Conservation (phyloP, 2,113 vertebrate genomes). For the Campylorhamphus procurvoides region DNA sequence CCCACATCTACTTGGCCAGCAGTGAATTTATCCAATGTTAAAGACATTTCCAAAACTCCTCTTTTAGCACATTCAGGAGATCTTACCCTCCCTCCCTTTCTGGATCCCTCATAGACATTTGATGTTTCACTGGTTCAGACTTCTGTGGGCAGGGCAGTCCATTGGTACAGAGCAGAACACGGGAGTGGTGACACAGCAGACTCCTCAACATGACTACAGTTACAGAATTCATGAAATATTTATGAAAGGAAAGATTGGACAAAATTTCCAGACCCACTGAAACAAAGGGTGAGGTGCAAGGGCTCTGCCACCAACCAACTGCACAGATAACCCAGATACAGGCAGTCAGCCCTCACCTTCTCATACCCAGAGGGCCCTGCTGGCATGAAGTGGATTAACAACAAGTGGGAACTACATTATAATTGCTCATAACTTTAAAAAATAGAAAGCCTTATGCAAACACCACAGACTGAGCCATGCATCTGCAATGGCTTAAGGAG, state of each 20-base stretch:
- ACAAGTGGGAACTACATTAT: not conserved
- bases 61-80: not conserved
- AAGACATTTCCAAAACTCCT: not conserved
- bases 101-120: accelerated
- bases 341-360: not conserved
- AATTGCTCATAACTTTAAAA: not conserved
- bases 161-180: accelerated
- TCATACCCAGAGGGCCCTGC: not conserved
- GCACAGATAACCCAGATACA: accelerated
- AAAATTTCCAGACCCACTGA: not conserved
- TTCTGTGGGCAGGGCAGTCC: not conserved
- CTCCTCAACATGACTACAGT: not conserved
- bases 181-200: not conserved
- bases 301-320: not conserved
- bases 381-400: not conserved
- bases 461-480: not conserved
- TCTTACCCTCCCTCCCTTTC: not conserved
- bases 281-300: not conserved
- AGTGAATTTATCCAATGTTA: not conserved
- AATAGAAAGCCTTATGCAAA: not conserved
- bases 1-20: not conserved
- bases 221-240: not conserved
- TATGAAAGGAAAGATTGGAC: not conserved
- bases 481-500: not conserved
- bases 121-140: not conserved